Evolutionary conservation across 2,888 invertebrate species (phyloP), one percentile per base, ranked within the genome.

Genomic region (Leptopilina myrica): DNA sequence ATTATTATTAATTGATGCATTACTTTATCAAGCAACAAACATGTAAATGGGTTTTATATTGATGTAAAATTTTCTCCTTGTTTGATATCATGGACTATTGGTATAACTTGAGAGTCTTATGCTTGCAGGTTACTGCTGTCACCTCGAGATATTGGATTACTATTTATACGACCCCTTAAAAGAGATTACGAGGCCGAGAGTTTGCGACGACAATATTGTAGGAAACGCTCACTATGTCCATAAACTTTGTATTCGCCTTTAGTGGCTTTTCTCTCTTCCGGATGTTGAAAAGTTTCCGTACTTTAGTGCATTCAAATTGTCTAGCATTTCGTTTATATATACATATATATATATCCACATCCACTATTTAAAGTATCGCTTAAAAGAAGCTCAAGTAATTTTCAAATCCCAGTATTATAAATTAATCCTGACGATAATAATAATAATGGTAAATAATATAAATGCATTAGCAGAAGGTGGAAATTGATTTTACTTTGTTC

Each of bases 121-220:
- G 15, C 67, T 67, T 46, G 15, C 67, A 67, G 26, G 69, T 69
- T 69, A 69, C 69, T 69, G 62, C 67, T 53, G 69, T 69, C 53
- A 69, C 69, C 69, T 69, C 49, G 20, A 49, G 26, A 69, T 69
- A 69, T 69, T 69, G 69, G 69, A 69, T 69, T 69, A 69, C 69
- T 49, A 53, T 69, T 53, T 69, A 69, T 69, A 69, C 26, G 69
- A 69, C 69, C 69, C 69, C 53, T 69, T 69, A 69, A 69, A 69
- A 69, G 69, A 69, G 69, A 69, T 69, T 69, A 69, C 69, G 69
- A 33, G 69, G 69, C 53, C 69, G 53, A 69, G 69, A 53, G 69
- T 53, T 69, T 69, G 69, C 20, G 53, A 53, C 49, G 69, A 53
- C 69, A 69, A 69, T 69, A 49, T 69, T 69, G 53, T 20, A 69